Evolutionary conservation across 2,888 invertebrate genomes (phyloP).

Genomic region (Agriopis aurantiaria): DNA sequence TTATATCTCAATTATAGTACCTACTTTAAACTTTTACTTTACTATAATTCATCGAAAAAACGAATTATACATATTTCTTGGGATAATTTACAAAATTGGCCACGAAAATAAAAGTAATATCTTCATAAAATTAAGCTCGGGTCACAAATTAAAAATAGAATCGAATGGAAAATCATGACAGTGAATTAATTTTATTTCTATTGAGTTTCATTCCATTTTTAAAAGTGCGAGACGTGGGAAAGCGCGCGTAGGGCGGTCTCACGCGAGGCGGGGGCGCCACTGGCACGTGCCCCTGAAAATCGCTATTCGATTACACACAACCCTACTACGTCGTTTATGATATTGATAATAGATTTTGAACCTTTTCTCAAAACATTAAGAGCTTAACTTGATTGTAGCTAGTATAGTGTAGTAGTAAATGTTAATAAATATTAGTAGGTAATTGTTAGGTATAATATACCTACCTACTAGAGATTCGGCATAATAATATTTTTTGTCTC

Average conservation of each 20-base stretch:
- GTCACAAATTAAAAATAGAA: background rate
- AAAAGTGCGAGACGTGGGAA: slow-evolving; percentile 61
- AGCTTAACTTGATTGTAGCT: background rate
- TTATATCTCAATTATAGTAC: too few relatives aligned
- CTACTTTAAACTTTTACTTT: too few relatives aligned
- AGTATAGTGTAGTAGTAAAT: background rate
- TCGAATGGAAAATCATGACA: slow-evolving; percentile 12
- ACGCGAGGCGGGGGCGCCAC: slow-evolving; percentile 59
- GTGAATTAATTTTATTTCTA: slow-evolving; percentile 15
- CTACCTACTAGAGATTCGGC: too few relatives aligned
- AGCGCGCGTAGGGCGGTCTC: slow-evolving; percentile 60
- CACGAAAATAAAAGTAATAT: too few relatives aligned
- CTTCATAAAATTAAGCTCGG: too few relatives aligned
- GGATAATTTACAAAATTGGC: too few relatives aligned
- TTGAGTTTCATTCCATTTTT: slow-evolving; percentile 1
- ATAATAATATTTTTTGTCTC: too few relatives aligned
- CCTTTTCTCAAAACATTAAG: background rate
- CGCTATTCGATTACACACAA: slow-evolving; percentile 48
- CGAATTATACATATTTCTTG: too few relatives aligned
- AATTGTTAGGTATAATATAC: too few relatives aligned
- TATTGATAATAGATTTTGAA: slow-evolving; percentile 2
- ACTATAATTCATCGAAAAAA: too few relatives aligned
- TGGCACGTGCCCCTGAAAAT: slow-evolving; percentile 59
- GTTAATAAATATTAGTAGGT: too few relatives aligned
- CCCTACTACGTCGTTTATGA: slow-evolving; percentile 27